These are phyloP conservation scores for Acromyrmex charruanus DNA, from an alignment of 1,140 invertebrate genomes.

Conservation along the genomic window DNA sequence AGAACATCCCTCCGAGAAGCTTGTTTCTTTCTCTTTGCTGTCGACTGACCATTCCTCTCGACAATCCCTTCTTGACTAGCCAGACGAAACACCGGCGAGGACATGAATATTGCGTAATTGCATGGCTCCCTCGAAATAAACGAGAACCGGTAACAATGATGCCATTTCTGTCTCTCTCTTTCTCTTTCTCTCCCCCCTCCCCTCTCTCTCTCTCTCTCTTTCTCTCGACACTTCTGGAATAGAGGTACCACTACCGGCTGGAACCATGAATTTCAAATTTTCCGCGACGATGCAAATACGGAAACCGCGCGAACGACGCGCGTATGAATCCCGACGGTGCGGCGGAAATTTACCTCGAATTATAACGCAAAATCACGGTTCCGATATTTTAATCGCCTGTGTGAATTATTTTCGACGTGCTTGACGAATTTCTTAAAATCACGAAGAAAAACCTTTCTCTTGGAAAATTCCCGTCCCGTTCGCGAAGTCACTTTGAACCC, in stretches of 20 bases:
- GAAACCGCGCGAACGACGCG: constrained; percentile 35
- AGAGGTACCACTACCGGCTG: constrained; percentile 22
- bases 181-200: constrained; percentile 8
- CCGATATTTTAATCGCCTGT: constrained; percentile 43
- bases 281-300: constrained; percentile 65
- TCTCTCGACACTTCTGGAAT: constrained; percentile 31
- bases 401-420: constrained; percentile 42
- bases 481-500: neutral
- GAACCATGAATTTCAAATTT: constrained; percentile 69
- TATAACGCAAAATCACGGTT: constrained; percentile 51
- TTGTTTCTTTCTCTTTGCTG: constrained; percentile 44
- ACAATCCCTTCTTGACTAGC: constrained; percentile 39
- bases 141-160: constrained; percentile 66
- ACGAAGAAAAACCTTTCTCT: neutral
- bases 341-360: constrained; percentile 58
- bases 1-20: constrained; percentile 17
- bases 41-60: constrained; percentile 17
- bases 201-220: neutral
- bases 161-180: constrained; percentile 19
- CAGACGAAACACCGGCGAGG: constrained; percentile 47
- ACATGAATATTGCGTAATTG: constrained; percentile 69
- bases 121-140: constrained; percentile 59
- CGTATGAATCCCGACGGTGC: constrained; percentile 26
- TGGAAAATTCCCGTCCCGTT: neutral
- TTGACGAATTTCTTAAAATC: constrained; percentile 48